Base-by-base conservation (phyloP, 2,888 invertebrate genomes). In the Deilephila elpenor region DNA sequence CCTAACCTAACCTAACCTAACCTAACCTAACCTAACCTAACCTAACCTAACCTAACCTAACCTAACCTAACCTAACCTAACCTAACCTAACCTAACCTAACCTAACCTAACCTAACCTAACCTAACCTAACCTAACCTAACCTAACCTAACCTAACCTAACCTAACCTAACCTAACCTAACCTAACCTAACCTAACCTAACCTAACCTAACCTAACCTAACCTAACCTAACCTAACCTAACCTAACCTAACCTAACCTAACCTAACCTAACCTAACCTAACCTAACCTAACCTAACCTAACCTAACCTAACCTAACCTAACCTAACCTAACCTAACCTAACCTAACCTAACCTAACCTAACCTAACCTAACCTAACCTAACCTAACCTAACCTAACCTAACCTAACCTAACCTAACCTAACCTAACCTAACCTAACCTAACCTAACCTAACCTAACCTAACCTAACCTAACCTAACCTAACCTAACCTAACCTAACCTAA, bases 401-500 rank as follows among this genome's bases (percentile, higher is more conserved):
- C 72, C 72, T 72, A 72, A 72, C 72, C 72, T 72, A 72, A 72
- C 72, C 72, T 72, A 72, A 72, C 72, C 72, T 72, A 72, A 72
- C 72, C 72, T 72, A 72, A 72, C 72, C 72, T 72, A 72, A 72
- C 72, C 72, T 72, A 72, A 72, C 72, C 72, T 72, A 72, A 72
- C 72, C 72, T 72, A 72, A 72, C 72, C 72, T 72, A 72, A 72
- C 72, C 72, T 72, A 72, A 72, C 72, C 72, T 72, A 72, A 72
- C 72, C 72, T 72, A 72, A 72, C 72, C 72, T 72, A 72, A 72
- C 72, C 72, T 72, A 72, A 72, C 72, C 72, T 73, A 73, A 73
- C 73, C 73, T 73, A 73, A 73, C 73, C 59, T 67, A 73, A 73
- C 73, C 73, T 73, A 73, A 73, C 73, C 73, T 73, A 73, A 73